Conservation (phyloP, 2,888 invertebrate genomes). For the Andrena camellia region DNA sequence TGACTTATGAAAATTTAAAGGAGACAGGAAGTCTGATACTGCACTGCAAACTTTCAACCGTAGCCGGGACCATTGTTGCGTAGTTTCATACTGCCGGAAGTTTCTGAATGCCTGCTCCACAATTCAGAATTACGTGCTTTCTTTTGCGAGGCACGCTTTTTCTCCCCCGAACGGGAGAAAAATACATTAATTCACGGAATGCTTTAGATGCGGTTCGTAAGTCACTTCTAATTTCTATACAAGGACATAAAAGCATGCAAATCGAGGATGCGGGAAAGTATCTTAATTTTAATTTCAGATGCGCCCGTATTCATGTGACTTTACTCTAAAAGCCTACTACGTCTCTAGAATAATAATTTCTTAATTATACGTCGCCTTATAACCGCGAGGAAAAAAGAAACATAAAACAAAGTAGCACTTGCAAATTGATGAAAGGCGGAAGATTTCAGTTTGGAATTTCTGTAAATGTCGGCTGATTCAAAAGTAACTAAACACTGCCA, state of each 20-base stretch:
- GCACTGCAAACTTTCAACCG: constrained; percentile 29
- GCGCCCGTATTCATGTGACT: constrained; percentile 1
- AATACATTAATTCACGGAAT: constrained; percentile 13
- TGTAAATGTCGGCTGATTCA: too few relatives aligned
- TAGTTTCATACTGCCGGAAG: constrained; percentile 21
- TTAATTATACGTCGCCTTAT: neutral
- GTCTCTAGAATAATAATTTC: neutral
- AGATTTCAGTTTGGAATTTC: too few relatives aligned
- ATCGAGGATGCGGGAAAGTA: neutral
- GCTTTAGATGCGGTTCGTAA: neutral
- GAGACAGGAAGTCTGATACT: constrained; percentile 10
- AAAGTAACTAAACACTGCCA: too few relatives aligned
- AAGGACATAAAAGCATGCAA: constrained; percentile 2
- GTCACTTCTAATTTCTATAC: neutral
- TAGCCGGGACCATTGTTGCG: constrained; percentile 24
- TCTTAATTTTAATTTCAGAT: constrained; percentile 26
- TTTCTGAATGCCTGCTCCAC: neutral
- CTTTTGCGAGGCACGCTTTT: neutral
- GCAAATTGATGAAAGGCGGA: neutral
- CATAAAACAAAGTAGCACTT: neutral
- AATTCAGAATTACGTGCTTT: constrained; percentile 28
- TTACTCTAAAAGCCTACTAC: neutral
- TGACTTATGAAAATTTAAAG: constrained; percentile 14
- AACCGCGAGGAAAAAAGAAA: too few relatives aligned
- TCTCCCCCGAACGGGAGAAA: neutral